A percentile compares a stretch with the other conserved stretches of the same genome.
Conservation (phyloP, 2,113 vertebrate genomes). For the Tragulus kanchil region DNA sequence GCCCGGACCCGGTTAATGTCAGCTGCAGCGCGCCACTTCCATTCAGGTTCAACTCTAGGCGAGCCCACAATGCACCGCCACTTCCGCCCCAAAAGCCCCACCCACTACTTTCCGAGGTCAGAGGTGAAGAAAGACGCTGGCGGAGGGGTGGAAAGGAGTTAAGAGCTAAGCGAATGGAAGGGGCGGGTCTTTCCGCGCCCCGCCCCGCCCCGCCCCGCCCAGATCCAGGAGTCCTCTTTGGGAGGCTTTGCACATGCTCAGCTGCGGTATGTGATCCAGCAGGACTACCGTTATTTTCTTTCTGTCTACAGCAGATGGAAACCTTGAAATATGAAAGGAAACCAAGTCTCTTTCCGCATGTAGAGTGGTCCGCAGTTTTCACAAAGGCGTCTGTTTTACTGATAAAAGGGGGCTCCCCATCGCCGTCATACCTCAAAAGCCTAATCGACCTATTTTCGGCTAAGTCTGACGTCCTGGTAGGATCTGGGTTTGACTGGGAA, state of each 20-base stretch:
- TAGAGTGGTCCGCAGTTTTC: neutral
- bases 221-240: fast-evolving
- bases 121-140: neutral
- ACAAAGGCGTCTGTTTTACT: neutral
- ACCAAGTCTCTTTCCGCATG: neutral
- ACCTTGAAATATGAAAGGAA: neutral
- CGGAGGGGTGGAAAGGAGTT: neutral
- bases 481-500: neutral
- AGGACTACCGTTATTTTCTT: fast-evolving
- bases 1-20: constrained; percentile 23
- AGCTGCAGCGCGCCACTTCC: constrained; percentile 79
- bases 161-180: fast-evolving
- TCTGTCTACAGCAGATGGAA: fast-evolving
- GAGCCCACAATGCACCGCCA: constrained; percentile 84
- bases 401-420: neutral
- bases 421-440: too few relatives aligned
- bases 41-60: constrained; percentile 77
- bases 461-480: neutral
- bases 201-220: neutral
- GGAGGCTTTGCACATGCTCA: neutral
- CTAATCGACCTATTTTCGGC: neutral
- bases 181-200: neutral
- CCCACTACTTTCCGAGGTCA: constrained; percentile 78
- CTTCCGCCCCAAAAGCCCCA: constrained; percentile 52
- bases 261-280: fast-evolving